Base-by-base conservation (phyloP, 2,888 invertebrate species). In the Myopa tessellatipennis region DNA sequence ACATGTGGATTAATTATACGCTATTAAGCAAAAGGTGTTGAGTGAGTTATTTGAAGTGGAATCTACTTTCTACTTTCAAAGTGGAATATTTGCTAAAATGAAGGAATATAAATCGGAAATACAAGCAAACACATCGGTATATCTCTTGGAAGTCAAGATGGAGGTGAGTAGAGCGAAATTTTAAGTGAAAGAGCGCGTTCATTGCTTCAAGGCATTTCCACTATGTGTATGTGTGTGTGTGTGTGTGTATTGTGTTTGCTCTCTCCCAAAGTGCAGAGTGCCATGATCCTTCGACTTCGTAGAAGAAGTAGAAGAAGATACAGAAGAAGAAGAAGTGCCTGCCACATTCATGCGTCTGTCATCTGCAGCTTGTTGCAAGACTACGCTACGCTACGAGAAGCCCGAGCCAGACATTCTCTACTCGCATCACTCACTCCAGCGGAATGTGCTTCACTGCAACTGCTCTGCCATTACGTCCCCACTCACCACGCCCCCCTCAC, bases 341-440 rank as follows among this genome's bases (percentile, higher is more conserved):
- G 58, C n/a, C 72, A 38, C 72, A 34, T 58, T 60, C 14, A 4
- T 63, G 26, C 63, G 61, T 61, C 73, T 63, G 73, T 73, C 73
- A 73, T 45, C 26, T 45, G 50, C 61, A 73, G 61, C 63, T 45
- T 58, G 38, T 36, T 67, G 3, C n/a, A 52, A 61, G 34, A 63
- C 26, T 14, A 50, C 63, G 50, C 45, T 55, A 55, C 52, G 38
- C 36, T 55, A 55, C 52, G 38, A 38, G 70, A 52, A 14, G 14
- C 26, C 45, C 45, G 34, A 61, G 61, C 60, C 45, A 58, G 36
- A 52, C n/a, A 36, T 58, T 38, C 34, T 18, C 34, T 18, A 26
- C 26, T 26, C 26, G 26, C 26, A 26, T 26, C 26, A 26, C 26
- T 26, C 26, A 26, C 26, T 63, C 6, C 61, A 4, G 26, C 26